Evolutionary conservation across 2,113 vertebrate genomes (phyloP).

Genomic region (Oncorhynchus kisutch): DNA sequence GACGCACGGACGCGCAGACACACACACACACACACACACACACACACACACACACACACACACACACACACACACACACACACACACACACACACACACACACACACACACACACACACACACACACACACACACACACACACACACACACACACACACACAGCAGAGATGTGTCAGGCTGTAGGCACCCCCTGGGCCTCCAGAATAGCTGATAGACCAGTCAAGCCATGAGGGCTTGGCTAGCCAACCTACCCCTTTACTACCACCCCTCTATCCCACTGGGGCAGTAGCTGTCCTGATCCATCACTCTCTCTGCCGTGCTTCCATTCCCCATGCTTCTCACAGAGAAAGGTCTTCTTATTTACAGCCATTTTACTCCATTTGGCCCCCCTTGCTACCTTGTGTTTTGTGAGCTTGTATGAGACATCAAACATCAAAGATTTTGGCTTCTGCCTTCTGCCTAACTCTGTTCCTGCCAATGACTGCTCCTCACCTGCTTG

Average conservation of each 20-base stretch:
- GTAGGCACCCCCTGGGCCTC: too few species aligned
- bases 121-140: background rate
- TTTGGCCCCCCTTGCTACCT: background rate
- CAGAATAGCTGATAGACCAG: background rate
- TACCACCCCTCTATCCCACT: background rate
- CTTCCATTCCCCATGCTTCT: background rate
- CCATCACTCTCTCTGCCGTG: conserved; percentile 13
- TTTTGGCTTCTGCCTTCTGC: background rate
- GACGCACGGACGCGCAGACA: too few species aligned
- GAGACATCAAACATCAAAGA: background rate
- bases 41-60: too few species aligned
- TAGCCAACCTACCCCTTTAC: background rate
- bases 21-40: too few species aligned
- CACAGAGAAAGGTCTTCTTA: background rate
- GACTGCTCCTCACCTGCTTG: background rate
- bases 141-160: background rate
- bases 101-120: too few species aligned
- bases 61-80: background rate
- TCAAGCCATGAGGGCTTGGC: background rate
- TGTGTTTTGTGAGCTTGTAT: background rate
- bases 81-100: background rate
- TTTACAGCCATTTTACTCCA: background rate
- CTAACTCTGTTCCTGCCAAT: too few species aligned
- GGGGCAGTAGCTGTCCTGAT: background rate
- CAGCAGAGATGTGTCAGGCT: background rate